Base-by-base conservation (phyloP, 2,888 invertebrate genomes). In the Endotricha flammealis region DNA sequence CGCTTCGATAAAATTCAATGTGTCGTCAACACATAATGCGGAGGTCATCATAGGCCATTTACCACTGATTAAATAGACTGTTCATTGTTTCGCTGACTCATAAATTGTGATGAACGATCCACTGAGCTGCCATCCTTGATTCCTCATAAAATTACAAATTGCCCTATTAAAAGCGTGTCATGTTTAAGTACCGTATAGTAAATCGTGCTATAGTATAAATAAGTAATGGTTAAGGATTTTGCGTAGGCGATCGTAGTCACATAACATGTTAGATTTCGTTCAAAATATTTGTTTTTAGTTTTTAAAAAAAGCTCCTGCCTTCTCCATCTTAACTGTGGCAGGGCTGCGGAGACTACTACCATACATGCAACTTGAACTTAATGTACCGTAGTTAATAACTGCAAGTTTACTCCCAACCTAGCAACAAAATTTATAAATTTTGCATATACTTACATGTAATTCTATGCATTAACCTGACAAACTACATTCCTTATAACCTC, bases 71-170 rank as follows among this genome's bases (percentile, higher is more conserved):
- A 33, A 40, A 38, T 39, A 12, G 23, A 53, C 55, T 50, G 40
- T 43, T 46, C 53, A 53, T 64, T 64, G 58, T 68, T 57, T 57
- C 53, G 64, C 58, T 67, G 66, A 66, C 52, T 69, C 61, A 66
- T 63, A 57, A 57, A 66, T 64, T 57, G 64, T 68, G 64, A 72
- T 66, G 56, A 60, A 74, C 66, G 59, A 62, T 44, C 49, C 45
- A 42, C 60, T 20, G 27, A 36, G 35, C 35, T 24, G 48, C 57
- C 61, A 65, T 68, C 65, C 58, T 64, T 66, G 50, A 60, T 57
- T 60, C 57, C 61, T 64, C 60, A 54, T 61, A 51, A 61, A 62
- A 57, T 74, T 68, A 72, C 64, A 71, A 75, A 76, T 72, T 69
- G 69, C 65, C 46, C 59, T 55, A 63, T 69, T 67, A 63, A 50